Conservation (phyloP, 2,113 vertebrate genomes). For the Paratilapia polleni region DNA sequence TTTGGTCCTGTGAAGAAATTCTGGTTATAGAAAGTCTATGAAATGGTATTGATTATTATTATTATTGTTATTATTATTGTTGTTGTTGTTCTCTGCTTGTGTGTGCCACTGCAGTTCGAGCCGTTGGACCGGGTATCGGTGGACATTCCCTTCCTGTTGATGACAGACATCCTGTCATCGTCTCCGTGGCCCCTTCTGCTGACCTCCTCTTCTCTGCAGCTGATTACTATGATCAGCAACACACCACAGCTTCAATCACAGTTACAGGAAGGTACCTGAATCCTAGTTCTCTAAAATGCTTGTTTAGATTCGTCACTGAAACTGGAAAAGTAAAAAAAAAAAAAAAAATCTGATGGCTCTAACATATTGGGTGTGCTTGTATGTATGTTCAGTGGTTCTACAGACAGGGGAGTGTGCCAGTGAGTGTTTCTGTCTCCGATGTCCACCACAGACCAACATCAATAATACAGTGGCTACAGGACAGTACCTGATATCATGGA, state of each 20-base stretch:
- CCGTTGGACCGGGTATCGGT: constrained; percentile 89
- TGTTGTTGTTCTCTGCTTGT: background rate
- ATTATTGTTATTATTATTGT: background rate
- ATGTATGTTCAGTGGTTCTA: constrained; percentile 84
- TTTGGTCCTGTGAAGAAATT: background rate
- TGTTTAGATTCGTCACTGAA: background rate
- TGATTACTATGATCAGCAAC: constrained; percentile 84
- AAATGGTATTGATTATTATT: too few relatives aligned
- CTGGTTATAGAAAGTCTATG: background rate
- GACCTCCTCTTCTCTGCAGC: constrained; percentile 86
- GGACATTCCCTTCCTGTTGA: constrained; percentile 92
- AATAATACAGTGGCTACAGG: constrained; percentile 89
- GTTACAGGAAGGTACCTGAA: constrained; percentile 84
- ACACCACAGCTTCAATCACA: constrained; percentile 85
- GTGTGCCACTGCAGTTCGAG: constrained; percentile 85
- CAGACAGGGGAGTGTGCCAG: constrained; percentile 94
- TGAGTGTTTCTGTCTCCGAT: constrained; percentile 93
- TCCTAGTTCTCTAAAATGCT: too few relatives aligned
- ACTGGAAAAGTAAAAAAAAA: background rate
- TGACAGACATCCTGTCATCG: constrained; percentile 90
- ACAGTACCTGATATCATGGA: constrained; percentile 91
- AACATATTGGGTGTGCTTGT: background rate
- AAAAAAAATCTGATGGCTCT: too few relatives aligned
- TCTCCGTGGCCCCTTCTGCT: constrained; percentile 94
- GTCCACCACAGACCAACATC: constrained; percentile 81